Evolutionary conservation across 2,113 vertebrate genomes (phyloP).

Genomic region (Pomatostomus ruficeps): DNA sequence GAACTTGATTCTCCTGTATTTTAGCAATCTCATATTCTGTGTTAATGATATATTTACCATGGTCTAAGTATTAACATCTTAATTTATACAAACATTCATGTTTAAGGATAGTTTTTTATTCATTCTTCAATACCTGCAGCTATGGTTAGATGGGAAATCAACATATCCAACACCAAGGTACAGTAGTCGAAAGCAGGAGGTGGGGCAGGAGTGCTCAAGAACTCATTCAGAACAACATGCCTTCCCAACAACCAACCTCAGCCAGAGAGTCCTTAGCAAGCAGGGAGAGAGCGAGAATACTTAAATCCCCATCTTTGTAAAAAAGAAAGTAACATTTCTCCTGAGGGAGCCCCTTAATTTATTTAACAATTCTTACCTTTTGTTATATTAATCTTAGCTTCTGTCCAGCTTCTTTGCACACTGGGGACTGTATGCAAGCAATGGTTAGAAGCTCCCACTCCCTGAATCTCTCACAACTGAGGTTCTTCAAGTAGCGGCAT

Average conservation of each 20-base stretch:
- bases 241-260: not conserved
- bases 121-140: not conserved
- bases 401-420: not conserved
- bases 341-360: not conserved
- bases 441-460: not conserved
- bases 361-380: not conserved
- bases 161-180: not conserved
- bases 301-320: not conserved
- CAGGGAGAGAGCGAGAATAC: not conserved
- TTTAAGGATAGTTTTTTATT: not conserved
- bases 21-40: not conserved
- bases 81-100: not conserved
- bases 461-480: not conserved
- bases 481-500: not conserved
- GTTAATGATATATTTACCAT: not conserved
- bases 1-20: not conserved
- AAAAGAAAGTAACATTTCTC: rapidly evolving
- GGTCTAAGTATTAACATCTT: not conserved
- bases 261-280: not conserved
- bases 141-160: not conserved
- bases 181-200: not conserved
- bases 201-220: not conserved
- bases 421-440: rapidly evolving
- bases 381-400: not conserved
- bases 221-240: not conserved